Evolutionary conservation across 2,113 vertebrate genomes (phyloP).

Genomic region (Forbesichthys papilliferus): DNA sequence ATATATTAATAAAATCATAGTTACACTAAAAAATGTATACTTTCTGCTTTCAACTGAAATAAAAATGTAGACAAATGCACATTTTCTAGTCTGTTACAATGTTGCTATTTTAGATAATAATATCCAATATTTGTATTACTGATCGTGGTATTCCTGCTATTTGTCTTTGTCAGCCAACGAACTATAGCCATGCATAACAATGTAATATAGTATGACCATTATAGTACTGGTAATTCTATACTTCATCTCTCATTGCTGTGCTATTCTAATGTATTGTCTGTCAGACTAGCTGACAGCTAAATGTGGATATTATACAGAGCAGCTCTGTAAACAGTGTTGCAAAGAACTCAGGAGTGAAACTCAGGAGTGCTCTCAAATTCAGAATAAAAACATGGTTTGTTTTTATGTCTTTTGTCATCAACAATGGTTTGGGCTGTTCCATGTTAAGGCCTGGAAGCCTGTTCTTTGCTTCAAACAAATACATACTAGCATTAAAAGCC

Average conservation of each 20-base stretch:
- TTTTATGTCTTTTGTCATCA: not conserved
- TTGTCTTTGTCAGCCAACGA: constrained; percentile 1
- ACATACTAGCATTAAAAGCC: too few relatives aligned
- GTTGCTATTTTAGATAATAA: not conserved
- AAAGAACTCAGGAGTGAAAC: too few relatives aligned
- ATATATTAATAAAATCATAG: too few relatives aligned
- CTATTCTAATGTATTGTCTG: constrained; percentile 3
- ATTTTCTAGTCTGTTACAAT: too few relatives aligned
- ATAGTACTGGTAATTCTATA: constrained; percentile 3
- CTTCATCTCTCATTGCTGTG: constrained; percentile 7
- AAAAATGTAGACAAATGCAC: too few relatives aligned
- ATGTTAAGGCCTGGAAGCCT: not conserved
- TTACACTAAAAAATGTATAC: too few relatives aligned
- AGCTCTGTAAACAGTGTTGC: too few relatives aligned
- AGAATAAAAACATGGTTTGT: not conserved
- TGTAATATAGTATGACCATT: not conserved
- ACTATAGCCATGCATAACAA: not conserved
- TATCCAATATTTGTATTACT: too few relatives aligned
- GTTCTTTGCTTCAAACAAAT: too few relatives aligned
- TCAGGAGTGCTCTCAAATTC: too few relatives aligned
- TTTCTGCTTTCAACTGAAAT: too few relatives aligned
- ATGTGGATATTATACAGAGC: constrained; percentile 10
- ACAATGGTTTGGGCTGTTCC: not conserved
- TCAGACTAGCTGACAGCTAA: constrained; percentile 2
- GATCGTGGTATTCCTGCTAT: constrained; percentile 10